These are phyloP conservation scores for Rousettus leschenaultii DNA, from an alignment of 2,113 vertebrate genomes.

Conservation along the genomic window DNA sequence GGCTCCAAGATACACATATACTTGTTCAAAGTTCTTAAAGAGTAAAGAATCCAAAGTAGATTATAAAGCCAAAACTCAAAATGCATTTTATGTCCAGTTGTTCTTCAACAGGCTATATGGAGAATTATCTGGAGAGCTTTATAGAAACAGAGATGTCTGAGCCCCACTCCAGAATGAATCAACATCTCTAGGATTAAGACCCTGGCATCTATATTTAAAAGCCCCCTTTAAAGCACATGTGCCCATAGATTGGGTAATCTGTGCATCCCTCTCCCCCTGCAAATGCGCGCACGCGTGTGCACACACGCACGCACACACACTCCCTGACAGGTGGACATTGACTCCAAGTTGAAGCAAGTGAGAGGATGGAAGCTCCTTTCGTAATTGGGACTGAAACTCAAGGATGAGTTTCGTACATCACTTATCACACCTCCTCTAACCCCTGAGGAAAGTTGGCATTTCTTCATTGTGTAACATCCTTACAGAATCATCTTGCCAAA, in stretches of 20 bases:
- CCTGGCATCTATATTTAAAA: background rate
- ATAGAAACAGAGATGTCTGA: background rate
- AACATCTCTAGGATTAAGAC: background rate
- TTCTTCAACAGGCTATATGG: background rate
- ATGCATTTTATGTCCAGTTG: background rate
- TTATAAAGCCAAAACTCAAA: background rate
- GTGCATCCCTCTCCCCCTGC: accelerated
- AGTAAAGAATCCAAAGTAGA: background rate
- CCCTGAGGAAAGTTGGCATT: background rate
- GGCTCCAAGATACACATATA: background rate
- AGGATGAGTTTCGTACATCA: background rate
- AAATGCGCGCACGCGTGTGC: background rate
- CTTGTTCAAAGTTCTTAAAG: background rate
- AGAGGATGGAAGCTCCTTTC: background rate
- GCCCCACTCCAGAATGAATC: background rate
- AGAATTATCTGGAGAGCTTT: background rate
- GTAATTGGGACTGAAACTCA: background rate
- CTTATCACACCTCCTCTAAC: background rate
- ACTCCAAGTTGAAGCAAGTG: background rate
- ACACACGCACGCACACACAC: background rate
- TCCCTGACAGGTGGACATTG: background rate
- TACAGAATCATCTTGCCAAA: background rate
- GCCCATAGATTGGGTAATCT: background rate
- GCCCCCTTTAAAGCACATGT: background rate
- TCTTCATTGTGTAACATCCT: background rate